Conservation (phyloP, 1,140 invertebrate species). For the Mycetomoellerius zeteki region DNA sequence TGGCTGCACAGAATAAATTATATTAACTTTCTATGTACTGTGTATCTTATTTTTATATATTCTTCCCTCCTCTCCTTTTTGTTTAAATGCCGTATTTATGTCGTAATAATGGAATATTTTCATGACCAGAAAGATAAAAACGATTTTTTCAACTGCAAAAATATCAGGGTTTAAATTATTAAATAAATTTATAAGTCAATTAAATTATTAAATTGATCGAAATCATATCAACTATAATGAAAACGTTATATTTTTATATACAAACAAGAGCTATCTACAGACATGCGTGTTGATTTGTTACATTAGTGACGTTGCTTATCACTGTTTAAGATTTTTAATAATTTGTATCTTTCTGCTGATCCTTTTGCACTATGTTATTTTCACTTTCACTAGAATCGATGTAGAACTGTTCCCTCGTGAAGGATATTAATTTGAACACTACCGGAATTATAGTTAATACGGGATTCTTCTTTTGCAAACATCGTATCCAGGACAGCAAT, state of each 20-base stretch:
- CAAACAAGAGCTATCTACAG: constrained; percentile 18
- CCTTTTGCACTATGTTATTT: neutral
- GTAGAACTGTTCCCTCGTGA: neutral
- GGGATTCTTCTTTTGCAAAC: constrained; percentile 94
- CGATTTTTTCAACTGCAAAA: neutral
- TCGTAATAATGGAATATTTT: constrained; percentile 12
- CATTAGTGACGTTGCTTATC: neutral
- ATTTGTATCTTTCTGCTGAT: neutral
- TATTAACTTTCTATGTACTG: constrained; percentile 40
- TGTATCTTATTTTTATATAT: constrained; percentile 8
- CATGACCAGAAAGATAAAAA: neutral
- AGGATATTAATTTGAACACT: constrained; percentile 89
- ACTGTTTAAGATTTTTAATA: neutral
- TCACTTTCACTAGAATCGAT: neutral
- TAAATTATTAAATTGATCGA: neutral
- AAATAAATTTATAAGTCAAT: neutral
- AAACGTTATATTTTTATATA: constrained; percentile 44
- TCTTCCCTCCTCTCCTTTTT: neutral
- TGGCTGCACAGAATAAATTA: constrained; percentile 54
- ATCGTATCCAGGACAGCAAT: constrained; percentile 96
- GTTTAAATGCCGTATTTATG: neutral
- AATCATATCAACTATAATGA: neutral
- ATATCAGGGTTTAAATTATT: neutral
- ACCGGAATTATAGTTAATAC: constrained; percentile 92
- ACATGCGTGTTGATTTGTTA: neutral